Evolutionary conservation across 2,113 vertebrate species (phyloP), one percentile per base, ranked within the genome.

Genomic region (Cavia aperea): DNA sequence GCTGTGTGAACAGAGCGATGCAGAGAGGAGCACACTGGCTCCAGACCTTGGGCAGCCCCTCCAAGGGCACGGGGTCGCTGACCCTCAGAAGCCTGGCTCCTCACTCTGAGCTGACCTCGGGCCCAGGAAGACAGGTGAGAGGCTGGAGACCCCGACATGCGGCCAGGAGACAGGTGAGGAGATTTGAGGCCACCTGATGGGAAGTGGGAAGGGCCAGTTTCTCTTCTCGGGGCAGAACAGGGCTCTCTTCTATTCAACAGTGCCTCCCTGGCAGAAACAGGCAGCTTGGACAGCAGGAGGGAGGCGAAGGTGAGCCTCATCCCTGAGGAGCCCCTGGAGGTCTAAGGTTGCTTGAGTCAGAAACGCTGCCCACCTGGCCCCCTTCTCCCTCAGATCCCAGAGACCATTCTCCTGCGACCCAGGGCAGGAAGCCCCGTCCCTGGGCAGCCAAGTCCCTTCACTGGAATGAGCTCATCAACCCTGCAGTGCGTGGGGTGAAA

Each of bases 401-500:
- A 33, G 88, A 29, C 13, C 51, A 24, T 51, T 90, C 49, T 86
- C 43, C 88, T n/a, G 79, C 75, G 54, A 85, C 75, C 65, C 18
- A 56, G 43, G 46, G 33, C 79, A 43, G 36, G 46, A 29, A 93
- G 70, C 26, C 68, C 68, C 16, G 23, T 70, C 49, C 66, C 65
- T 66, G 60, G 54, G 43, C 46, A 60, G 72, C 65, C 87, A 62
- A 36, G 43, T 51, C 31, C 36, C 33, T 26, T 51, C 79, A 46
- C 10, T 58, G 86, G 58, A 81, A 82, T 90, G 8, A 54, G 60
- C 88, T n/a, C 33, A 11, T 63, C 77, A 68, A 81, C 70, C 19
- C 2, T 13, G 19, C 60, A n/a, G 43, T 13, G 13, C 0, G 0
- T 3, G 21, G 58, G 85, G n/a, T 8, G 10, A 13, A 54, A 33